These are phyloP conservation scores for Mionectes macconnelli DNA, from an alignment of 2,113 vertebrate genomes.

Conservation along the genomic window DNA sequence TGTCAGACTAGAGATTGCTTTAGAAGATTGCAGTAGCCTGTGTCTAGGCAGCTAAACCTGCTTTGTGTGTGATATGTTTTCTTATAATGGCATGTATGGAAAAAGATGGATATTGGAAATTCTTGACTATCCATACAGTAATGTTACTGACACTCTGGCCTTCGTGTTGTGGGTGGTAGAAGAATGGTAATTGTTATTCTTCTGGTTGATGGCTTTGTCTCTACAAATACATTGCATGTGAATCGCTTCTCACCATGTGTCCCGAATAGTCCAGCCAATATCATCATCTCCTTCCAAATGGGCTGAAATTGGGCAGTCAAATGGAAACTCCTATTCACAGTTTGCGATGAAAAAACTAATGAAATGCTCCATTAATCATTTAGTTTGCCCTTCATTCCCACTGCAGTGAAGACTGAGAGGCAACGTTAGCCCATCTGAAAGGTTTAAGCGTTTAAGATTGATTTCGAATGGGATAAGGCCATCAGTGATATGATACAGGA, in stretches of 20 bases:
- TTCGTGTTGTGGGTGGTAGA: neutral
- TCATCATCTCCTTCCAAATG: neutral
- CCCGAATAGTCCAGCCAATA: neutral
- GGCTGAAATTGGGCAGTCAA: neutral
- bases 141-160: neutral
- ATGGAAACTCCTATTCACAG: constrained; percentile 38
- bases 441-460: constrained; percentile 9
- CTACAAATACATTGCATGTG: neutral
- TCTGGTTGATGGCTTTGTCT: neutral
- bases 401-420: constrained; percentile 32
- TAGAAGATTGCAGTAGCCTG: neutral
- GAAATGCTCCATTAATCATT: constrained; percentile 49
- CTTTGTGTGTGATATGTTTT: neutral
- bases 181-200: neutral
- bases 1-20: neutral
- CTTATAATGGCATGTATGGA: neutral
- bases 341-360: neutral
- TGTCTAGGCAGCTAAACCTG: neutral
- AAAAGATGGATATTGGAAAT: neutral
- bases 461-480: neutral
- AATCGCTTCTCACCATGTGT: neutral
- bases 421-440: neutral
- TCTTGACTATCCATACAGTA: neutral
- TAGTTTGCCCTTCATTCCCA: constrained; percentile 1
- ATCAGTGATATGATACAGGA: neutral